Conservation (phyloP, 2,888 invertebrate species). For the Gastracanthus pulcherrimus region DNA sequence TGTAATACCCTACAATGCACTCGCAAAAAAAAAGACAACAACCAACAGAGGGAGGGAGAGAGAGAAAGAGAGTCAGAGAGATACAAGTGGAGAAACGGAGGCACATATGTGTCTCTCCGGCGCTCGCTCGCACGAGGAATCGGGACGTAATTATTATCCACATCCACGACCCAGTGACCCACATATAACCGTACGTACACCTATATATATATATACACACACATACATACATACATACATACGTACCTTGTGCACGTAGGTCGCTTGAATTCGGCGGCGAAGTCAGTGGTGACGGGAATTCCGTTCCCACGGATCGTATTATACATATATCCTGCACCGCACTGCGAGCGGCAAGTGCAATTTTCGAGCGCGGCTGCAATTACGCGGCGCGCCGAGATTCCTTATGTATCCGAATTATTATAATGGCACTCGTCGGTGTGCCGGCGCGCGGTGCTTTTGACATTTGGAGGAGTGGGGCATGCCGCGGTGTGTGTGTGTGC, state of each 20-base stretch:
- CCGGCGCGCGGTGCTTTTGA: neutral
- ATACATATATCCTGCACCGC: no score
- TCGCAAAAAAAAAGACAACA: no score
- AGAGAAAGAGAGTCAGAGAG: no score
- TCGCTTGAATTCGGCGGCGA: neutral
- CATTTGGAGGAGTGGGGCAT: neutral
- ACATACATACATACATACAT: neutral
- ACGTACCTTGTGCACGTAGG: neutral
- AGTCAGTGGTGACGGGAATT: slow-evolving; percentile 55
- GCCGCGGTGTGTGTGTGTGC: no score
- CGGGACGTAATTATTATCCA: slow-evolving; percentile 68
- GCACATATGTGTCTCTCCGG: neutral
- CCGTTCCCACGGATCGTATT: slow-evolving; percentile 56
- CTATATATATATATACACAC: neutral
- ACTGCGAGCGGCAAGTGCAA: slow-evolving; percentile 32
- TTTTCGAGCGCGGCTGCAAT: slow-evolving; percentile 8
- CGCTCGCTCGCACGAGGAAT: neutral
- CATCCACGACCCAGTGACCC: slow-evolving; percentile 71
- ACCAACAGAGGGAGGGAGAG: no score
- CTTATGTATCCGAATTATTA: neutral
- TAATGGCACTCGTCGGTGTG: slow-evolving; percentile 1
- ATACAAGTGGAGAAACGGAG: neutral
- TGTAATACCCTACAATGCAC: neutral
- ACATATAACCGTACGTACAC: slow-evolving; percentile 37
- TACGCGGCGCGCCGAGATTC: neutral